phyloP scores from a whole-genome alignment of 30 jellyfish, hydroid and myxozoan genomes.

The Aurelia aurita complex sp. Pacific region DNA sequence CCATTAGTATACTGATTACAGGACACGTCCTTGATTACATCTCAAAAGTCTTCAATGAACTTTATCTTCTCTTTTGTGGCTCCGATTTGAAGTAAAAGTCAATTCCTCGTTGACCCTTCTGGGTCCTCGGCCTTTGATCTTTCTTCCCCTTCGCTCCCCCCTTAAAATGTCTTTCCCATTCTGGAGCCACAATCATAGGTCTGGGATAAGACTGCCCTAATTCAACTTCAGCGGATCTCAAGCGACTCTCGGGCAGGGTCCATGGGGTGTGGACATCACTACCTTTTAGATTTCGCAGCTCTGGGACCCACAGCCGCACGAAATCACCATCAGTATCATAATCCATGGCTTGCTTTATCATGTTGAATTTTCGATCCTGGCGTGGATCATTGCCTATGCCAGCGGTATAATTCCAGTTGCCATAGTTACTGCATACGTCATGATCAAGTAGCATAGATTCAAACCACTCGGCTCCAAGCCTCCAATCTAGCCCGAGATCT shows the following conservation, averaged over 20 bases:
- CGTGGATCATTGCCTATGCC: constrained; percentile 89
- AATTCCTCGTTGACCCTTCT: constrained; percentile 47
- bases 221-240: constrained; percentile 25
- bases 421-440: constrained; percentile 84
- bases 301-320: constrained; percentile 75
- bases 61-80: not conserved
- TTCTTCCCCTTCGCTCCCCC: not conserved
- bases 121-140: constrained; percentile 9
- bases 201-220: constrained; percentile 54
- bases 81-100: constrained; percentile 73
- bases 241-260: constrained; percentile 32
- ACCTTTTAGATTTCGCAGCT: constrained; percentile 26
- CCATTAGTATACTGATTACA: no score
- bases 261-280: constrained; percentile 63
- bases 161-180: constrained; percentile 61
- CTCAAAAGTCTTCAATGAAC: no score
- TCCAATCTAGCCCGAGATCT: constrained; percentile 79
- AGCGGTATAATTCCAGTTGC: constrained; percentile 83
- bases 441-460: constrained; percentile 76
- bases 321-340: constrained; percentile 74
- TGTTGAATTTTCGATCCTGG: constrained; percentile 67
- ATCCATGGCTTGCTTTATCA: constrained; percentile 74
- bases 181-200: constrained; percentile 71
- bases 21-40: no score
- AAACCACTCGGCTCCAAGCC: constrained; percentile 92